phyloP scores from a whole-genome alignment of 2,888 invertebrate species.

The Calameuta pallipes region DNA sequence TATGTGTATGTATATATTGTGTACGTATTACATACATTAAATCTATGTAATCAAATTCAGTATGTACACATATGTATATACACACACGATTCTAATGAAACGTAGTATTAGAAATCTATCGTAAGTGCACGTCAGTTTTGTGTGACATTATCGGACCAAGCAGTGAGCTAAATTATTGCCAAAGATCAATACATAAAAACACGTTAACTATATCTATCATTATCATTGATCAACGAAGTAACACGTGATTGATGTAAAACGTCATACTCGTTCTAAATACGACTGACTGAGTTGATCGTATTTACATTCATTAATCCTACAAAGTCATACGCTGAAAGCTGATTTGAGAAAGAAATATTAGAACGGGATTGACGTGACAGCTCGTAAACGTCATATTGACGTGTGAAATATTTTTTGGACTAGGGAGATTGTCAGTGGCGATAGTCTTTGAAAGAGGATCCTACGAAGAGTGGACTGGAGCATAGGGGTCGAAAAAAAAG shows the following conservation, averaged over 20 bases:
- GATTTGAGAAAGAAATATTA: conserved; percentile 12
- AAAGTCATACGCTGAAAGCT: conserved; percentile 6
- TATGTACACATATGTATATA: too few relatives aligned
- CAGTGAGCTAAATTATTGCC: conserved; percentile 9
- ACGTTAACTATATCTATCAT: conserved; percentile 13
- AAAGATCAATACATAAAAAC: conserved; percentile 12
- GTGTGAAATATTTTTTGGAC: neutral
- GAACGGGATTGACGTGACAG: conserved; percentile 1
- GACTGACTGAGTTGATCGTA: neutral
- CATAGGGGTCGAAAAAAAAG: neutral
- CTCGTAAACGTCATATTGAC: neutral
- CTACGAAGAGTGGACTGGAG: neutral
- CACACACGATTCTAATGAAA: neutral
- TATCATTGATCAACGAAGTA: conserved; percentile 30
- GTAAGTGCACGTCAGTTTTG: neutral
- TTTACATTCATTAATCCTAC: conserved; percentile 11
- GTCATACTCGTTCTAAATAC: neutral
- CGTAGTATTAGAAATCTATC: neutral
- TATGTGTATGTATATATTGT: neutral
- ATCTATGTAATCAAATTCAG: too few relatives aligned
- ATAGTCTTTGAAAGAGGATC: neutral
- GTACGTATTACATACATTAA: too few relatives aligned
- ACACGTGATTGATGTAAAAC: conserved; percentile 16
- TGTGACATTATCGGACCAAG: neutral
- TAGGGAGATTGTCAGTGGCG: neutral